A percentile compares a stretch with the other conserved stretches of the same genome.
Conservation (phyloP, 2,888 invertebrate genomes). For the Melinaea menophilus region DNA sequence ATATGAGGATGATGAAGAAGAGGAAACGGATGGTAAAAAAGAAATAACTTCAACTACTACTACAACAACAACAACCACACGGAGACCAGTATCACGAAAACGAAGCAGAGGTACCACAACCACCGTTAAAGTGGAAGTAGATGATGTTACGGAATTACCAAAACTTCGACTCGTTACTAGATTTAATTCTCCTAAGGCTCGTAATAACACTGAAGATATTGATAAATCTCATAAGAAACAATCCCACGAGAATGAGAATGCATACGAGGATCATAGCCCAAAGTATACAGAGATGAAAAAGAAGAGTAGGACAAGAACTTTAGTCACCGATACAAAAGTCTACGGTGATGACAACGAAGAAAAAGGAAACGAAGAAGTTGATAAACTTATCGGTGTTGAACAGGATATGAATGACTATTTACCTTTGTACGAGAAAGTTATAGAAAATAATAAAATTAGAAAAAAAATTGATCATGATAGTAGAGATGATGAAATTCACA, state of each 20-base stretch:
- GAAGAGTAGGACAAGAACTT: constrained; percentile 61
- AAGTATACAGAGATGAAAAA: constrained; percentile 67
- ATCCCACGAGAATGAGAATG: constrained; percentile 6
- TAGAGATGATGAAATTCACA: constrained; percentile 25
- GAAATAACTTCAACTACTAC: constrained; percentile 42
- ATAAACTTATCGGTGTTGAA: constrained; percentile 60
- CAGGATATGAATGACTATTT: constrained; percentile 62
- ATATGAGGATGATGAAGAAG: constrained; percentile 46
- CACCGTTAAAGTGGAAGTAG: constrained; percentile 37
- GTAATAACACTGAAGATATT: constrained; percentile 27
- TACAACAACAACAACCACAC: constrained; percentile 39
- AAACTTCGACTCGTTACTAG: constrained; percentile 56
- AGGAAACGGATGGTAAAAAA: constrained; percentile 44
- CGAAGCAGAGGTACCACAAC: constrained; percentile 34
- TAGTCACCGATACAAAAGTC: constrained; percentile 66
- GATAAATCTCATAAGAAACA: constrained; percentile 17
- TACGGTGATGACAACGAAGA: constrained; percentile 62
- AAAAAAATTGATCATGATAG: constrained; percentile 28
- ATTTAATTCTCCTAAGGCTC: constrained; percentile 48
- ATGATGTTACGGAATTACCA: constrained; percentile 33
- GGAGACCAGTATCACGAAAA: constrained; percentile 45
- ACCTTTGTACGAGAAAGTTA: constrained; percentile 58
- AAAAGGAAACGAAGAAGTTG: constrained; percentile 58
- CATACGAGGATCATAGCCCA: constrained; percentile 35
- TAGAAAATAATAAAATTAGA: constrained; percentile 25